A percentile compares a stretch with the other conserved stretches of the same genome.
These are phyloP conservation scores for Linurgus olivaceus DNA, from an alignment of 2,797 vertebrate genomes.

Conservation along the genomic window DNA sequence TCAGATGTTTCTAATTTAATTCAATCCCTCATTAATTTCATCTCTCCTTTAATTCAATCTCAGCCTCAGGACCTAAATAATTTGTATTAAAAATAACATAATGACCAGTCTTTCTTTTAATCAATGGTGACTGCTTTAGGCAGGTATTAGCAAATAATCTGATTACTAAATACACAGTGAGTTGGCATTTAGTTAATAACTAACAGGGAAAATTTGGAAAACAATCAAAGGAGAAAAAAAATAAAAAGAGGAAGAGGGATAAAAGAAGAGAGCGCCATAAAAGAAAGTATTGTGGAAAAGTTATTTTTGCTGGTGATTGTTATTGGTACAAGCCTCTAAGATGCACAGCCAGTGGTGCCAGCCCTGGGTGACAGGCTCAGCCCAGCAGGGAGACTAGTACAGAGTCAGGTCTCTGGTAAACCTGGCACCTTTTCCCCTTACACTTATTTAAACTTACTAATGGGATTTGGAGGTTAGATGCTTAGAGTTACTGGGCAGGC, in stretches of 20 bases:
- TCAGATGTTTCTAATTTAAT: conserved; percentile 44
- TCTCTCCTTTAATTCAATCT: conserved; percentile 24
- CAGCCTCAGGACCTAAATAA: not conserved
- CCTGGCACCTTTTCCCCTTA: not conserved
- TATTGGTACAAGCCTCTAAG: not conserved
- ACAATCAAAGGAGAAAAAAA: conserved; percentile 8
- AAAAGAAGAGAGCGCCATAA: not conserved
- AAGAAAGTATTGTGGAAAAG: not conserved
- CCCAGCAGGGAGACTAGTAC: not conserved
- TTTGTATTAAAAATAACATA: conserved; percentile 46
- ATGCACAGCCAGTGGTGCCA: not conserved
- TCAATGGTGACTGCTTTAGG: conserved; percentile 51
- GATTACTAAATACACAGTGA: conserved; percentile 28
- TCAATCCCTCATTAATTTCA: conserved; percentile 34
- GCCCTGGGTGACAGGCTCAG: not conserved
- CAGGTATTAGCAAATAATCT: conserved; percentile 57
- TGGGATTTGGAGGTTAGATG: not conserved
- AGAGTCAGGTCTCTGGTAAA: not conserved
- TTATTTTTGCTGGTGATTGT: not conserved
- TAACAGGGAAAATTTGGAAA: not conserved
- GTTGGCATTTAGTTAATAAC: conserved; percentile 27
- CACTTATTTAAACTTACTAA: conserved; percentile 35
- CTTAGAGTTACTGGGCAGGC: not conserved
- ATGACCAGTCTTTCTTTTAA: conserved; percentile 41
- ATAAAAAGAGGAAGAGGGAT: not conserved